Evolutionary conservation across 2,888 invertebrate species (phyloP), one percentile per base, ranked within the genome.

Genomic region (Caradrina kadenii): DNA sequence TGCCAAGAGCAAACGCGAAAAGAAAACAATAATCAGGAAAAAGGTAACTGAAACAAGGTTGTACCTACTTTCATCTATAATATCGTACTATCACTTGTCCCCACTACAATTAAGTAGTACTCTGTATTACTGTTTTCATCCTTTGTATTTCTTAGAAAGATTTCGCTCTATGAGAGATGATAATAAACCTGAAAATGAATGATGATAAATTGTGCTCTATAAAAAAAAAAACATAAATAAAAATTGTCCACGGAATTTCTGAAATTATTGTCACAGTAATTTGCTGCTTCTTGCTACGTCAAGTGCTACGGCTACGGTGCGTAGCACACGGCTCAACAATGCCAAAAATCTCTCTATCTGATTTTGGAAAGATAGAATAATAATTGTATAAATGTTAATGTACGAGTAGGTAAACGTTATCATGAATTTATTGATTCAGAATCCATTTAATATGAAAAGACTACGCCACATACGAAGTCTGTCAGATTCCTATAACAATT

Each of bases 181-280:
- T 8, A 56, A 45, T 4, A 50, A 17, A 15, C 54, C 76, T 77
- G 77, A 77, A 76, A 76, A 63, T 67, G 10, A 60, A 72, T 52
- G 50, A 60, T 67, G 10, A 72, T 52, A 48, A 60, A 39, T 39
- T 11, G 11, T 13, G 39, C 2, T 39, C 2, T 39, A 45, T 45
- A 5, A 5, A 6, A 17, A 19, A 2, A 48, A 48, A 48, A 48
- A 17, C n/a, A 17, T 48, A 2, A n/a, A n/a, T n/a, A 17, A 48
- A 48, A 48, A 48, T 4, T 42, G 3, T 13, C 48, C n/a, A 48
- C 48, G n/a, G n/a, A 48, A n/a, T n/a, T 4, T 17, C 1, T 48
- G n/a, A 42, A 55, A 19, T 19, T 19, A 56, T 17, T 42, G 15
- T 42, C 42, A 17, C 42, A 10, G 13, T 6, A 7, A 15, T 15